Base-by-base conservation (phyloP, 37 sponge, comb jelly and placozoan genomes). In the Geodia barretti region DNA sequence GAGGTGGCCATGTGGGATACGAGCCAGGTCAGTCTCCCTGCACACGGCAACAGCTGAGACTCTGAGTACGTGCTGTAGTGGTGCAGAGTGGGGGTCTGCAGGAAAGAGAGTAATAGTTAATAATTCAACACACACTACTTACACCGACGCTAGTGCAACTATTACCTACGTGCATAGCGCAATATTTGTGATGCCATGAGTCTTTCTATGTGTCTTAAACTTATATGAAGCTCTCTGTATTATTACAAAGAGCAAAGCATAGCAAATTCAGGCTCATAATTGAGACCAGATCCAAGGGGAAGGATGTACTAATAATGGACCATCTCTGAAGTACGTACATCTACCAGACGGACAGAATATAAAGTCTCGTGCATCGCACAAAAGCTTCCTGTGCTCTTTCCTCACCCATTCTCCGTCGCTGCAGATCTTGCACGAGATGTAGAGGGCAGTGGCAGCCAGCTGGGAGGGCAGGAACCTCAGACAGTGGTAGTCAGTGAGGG, bases 391-490 rank as follows among this genome's bases (percentile, higher is more conserved):
- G 54, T 47, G 54, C 11, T 47, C 7, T 47, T 47, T 66, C 39
- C 85, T 47, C 54, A 87, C 93, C 93, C 93, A 92, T 33, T 62
- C 74, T 60, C 74, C 82, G 24, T 42, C 47, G 20, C 54, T 35
- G 62, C 79, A 76, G n/a, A 89, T 26, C 84, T 89, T 84, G 29
- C 83, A 74, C 1, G 97, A 66, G 21, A 97, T 38, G 63, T 85
- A 90, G 34, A 94, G 86, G n/a, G 97, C 95, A 40, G 91, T 78
- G 54, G 97, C 99, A 37, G 99, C 97, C 20, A 89, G 70, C 80
- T 80, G 73, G 14, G 95, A 94, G 23, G 99, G 97, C 4, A 59
- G 83, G 62, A 75, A 94, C 71, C 80, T 43, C 19, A 96, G 79
- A 83, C 88, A 93, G 33, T 69, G 7, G 65, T 86, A 92, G 29